Base-by-base conservation (phyloP, 1,140 invertebrate species). In the Notospermus geniculatus region DNA sequence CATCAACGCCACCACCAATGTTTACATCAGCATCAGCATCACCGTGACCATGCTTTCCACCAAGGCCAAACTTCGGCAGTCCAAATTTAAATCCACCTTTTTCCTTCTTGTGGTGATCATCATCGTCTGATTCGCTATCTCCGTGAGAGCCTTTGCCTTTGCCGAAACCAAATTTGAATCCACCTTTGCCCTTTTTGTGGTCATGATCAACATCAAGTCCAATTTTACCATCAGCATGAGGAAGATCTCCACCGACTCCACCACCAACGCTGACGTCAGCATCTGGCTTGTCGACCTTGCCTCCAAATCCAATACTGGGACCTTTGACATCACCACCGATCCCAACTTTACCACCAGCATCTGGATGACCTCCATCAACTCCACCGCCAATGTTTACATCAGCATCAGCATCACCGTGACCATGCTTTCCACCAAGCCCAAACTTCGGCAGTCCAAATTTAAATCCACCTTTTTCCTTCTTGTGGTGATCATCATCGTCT, bases 181-280 rank as follows among this genome's bases (percentile, higher is more conserved):
- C 46, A 50, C 46, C 46, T 50, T 50, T 50, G 19, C 19, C n/a
- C n/a, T 50, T 50, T n/a, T 50, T 50, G n/a, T n/a, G 19, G n/a
- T n/a, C 46, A 50, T 23, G 25, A 9, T 50, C 46, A 23, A n/a
- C 19, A n/a, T 50, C 46, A 36, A 36, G 4, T 50, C 25, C 32
- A 36, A 36, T 15, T 7, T 50, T n/a, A 50, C n/a, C 46, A 50
- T n/a, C 46, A 9, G 46, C 19, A 50, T 27, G 5, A 23, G n/a
- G 19, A n/a, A 50, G n/a, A 50, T n/a, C 46, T 7, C n/a, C 46
- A 7, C n/a, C 25, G n/a, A 27, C n/a, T 23, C 25, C 46, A n/a
- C 19, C 25, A 7, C 25, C 46, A 23, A 50, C n/a, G 4, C n/a
- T 50, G 4, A 50, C 5, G n/a, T 50, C 46, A 50, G 25, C 46